These are phyloP conservation scores for Philypnodon macrostomus DNA, from an alignment of 2,797 vertebrate species.

Conservation along the genomic window DNA sequence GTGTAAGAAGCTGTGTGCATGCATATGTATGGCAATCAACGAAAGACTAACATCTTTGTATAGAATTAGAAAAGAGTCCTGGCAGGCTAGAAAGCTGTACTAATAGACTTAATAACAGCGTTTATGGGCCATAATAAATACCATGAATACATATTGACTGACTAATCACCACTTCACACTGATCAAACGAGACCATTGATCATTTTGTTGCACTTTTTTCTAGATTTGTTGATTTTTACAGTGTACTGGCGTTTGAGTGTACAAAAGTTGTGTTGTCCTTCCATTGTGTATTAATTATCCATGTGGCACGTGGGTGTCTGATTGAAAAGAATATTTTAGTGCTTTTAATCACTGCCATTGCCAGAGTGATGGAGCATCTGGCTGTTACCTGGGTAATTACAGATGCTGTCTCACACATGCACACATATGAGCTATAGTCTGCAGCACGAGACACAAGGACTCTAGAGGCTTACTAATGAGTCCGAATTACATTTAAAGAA, in stretches of 20 bases:
- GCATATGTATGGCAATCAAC: too few relatives aligned
- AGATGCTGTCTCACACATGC: conserved; percentile 59
- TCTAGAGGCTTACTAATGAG: conserved; percentile 63
- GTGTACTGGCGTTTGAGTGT: conserved; percentile 24
- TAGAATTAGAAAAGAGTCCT: too few relatives aligned
- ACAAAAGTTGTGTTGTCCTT: conserved; percentile 62
- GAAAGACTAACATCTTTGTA: too few relatives aligned
- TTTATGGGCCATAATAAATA: too few relatives aligned
- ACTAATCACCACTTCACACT: too few relatives aligned
- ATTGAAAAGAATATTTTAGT: conserved; percentile 78
- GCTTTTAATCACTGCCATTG: conserved; percentile 75
- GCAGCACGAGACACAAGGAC: conserved; percentile 44
- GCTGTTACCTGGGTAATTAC: conserved; percentile 77
- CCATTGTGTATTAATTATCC: conserved; percentile 71
- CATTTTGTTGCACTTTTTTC: too few relatives aligned
- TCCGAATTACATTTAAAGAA: conserved; percentile 60
- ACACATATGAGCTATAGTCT: conserved; percentile 46
- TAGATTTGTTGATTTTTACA: too few relatives aligned
- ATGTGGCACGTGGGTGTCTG: conserved; percentile 75
- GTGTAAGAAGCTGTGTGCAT: too few relatives aligned
- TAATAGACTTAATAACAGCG: too few relatives aligned
- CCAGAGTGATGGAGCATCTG: conserved; percentile 73
- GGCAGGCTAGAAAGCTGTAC: too few relatives aligned
- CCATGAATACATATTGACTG: too few relatives aligned
- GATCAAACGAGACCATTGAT: too few relatives aligned